phyloP scores from a whole-genome alignment of 1,140 invertebrate species.

The Tetragnatha versicolor region DNA sequence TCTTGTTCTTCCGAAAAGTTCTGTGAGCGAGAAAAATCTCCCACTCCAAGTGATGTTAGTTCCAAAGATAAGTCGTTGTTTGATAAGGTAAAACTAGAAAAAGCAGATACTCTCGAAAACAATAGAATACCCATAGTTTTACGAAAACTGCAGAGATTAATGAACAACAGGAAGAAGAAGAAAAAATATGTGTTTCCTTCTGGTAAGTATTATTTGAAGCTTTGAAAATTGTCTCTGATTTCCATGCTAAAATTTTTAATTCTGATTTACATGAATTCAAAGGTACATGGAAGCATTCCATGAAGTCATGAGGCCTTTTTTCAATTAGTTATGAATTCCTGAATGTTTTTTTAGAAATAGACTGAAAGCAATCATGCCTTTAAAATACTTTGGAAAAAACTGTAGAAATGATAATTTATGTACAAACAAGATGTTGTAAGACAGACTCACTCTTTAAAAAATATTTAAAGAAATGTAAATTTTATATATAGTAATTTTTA shows the following conservation, averaged over 20 bases:
- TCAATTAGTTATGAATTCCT: not conserved
- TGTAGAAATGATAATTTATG: no score
- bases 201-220: constrained; percentile 23
- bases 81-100: not conserved
- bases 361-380: no score
- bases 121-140: constrained; percentile 30
- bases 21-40: constrained; percentile 23
- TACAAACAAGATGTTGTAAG: no score
- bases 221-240: not conserved
- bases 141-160: constrained; percentile 37
- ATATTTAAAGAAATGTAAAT: no score
- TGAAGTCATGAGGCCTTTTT: not conserved
- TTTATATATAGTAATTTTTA: no score
- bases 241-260: not conserved
- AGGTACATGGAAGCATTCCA: no score
- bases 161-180: constrained; percentile 39
- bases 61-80: constrained; percentile 10
- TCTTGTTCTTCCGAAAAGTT: constrained; percentile 45
- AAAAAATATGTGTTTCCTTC: constrained; percentile 42
- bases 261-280: no score
- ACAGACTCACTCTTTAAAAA: no score
- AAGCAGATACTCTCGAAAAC: not conserved
- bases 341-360: no score
- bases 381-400: no score
- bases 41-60: constrained; percentile 23